Evolutionary conservation across 2,797 vertebrate genomes (phyloP), one percentile per base, ranked within the genome.

Genomic region (Helarctos malayanus): DNA sequence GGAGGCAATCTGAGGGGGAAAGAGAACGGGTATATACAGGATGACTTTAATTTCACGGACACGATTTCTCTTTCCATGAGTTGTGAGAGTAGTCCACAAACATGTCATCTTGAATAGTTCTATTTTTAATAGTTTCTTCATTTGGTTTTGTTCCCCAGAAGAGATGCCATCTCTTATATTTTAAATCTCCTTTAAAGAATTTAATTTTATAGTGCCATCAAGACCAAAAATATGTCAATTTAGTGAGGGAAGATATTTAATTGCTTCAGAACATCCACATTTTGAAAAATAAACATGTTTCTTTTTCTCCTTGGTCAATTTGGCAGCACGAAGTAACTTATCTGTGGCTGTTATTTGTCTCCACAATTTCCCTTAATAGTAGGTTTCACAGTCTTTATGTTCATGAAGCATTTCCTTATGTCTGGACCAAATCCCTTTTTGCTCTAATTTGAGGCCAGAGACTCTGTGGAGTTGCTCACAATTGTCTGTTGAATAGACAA

Each of bases 381-480:
- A 95, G 96, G 97, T 96, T 96, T 97, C 92, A n/a, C 49, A 85
- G 90, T 95, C 96, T 97, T 96, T 96, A 97, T 95, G 75, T 93
- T 94, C 88, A 92, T 23, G 85, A 98, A 97, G 86, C 92, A 89
- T 97, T 98, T 98, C 97, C 97, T 97, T 95, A 96, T 97, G 97
- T 98, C 98, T 97, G 95, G 75, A 97, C 92, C 90, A 95, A 94
- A 97, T 97, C 93, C 97, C 91, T 95, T 85, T 96, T 57, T 83
- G 81, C 96, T 96, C 92, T 97, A 95, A 96, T 95, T 97, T 97
- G 89, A 98, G 89, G 96, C 88, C 93, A 95, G 45, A 59, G 71
- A 94, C 76, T 95, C 68, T 54, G 35, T 59, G 79, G 81, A 92
- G 88, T 69, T 89, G 88, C 73, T 97, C 95, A 92, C 94, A 76